Conservation (phyloP, 2,113 vertebrate genomes). For the Bubo blakistoni region DNA sequence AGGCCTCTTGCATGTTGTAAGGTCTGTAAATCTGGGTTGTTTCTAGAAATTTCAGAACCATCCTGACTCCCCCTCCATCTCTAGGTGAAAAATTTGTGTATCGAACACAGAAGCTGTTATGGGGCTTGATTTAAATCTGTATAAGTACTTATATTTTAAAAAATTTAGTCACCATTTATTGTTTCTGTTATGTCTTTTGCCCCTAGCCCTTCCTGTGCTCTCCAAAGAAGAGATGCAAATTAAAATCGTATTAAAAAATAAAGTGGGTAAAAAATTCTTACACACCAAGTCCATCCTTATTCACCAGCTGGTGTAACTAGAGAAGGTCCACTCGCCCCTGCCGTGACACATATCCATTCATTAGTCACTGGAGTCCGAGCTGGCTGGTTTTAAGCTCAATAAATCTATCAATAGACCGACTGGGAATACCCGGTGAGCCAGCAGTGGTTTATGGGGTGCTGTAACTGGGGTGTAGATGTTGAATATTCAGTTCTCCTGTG, state of each 20-base stretch:
- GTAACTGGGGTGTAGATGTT: background rate
- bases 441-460: rapidly evolving
- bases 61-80: background rate
- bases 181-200: background rate
- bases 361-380: background rate
- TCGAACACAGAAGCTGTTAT: background rate
- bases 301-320: background rate
- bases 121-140: background rate
- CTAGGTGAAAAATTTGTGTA: background rate
- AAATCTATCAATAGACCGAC: background rate
- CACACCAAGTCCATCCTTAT: background rate
- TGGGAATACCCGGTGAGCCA: background rate
- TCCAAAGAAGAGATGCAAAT: background rate
- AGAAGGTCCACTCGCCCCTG: background rate
- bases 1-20: background rate
- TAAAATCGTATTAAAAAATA: background rate
- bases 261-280: background rate
- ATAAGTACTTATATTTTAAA: background rate
- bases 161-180: background rate
- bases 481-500: rapidly evolving
- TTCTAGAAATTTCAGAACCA: background rate
- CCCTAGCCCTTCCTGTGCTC: background rate
- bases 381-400: background rate
- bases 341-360: background rate
- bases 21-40: background rate